Percentiles rank a stretch among this genome's conserved stretches.
Conservation (phyloP, 2,113 vertebrate genomes). For the Paramormyrops kingsleyae region DNA sequence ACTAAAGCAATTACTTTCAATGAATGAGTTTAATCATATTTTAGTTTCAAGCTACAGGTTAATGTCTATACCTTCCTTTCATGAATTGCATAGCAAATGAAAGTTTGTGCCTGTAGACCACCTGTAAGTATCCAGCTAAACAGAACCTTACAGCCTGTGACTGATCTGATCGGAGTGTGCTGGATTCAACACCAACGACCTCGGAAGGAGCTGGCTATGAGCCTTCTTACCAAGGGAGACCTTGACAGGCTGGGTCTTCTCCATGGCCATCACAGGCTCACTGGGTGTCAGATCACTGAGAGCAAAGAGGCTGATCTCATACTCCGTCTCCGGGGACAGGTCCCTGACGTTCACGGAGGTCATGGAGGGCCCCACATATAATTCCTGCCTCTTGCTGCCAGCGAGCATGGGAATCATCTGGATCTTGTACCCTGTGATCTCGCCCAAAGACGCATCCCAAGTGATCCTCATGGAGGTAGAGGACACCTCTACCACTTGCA, state of each 20-base stretch:
- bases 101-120: not conserved
- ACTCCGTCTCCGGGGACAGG: constrained; percentile 80
- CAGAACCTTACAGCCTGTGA: not conserved
- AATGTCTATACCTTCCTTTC: not conserved
- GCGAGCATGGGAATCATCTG: constrained; percentile 78
- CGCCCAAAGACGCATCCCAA: constrained; percentile 76
- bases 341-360: constrained; percentile 71
- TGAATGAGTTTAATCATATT: not conserved
- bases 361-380: constrained; percentile 70
- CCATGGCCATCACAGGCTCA: constrained; percentile 67
- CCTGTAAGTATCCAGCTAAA: not conserved
- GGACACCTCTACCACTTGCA: constrained; percentile 72
- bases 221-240: constrained; percentile 77
- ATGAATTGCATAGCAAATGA: not conserved
- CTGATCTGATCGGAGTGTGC: not conserved
- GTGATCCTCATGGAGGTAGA: constrained; percentile 80
- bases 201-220: not conserved
- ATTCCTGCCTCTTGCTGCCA: constrained; percentile 69
- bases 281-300: constrained; percentile 79
- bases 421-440: constrained; percentile 80
- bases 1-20: not conserved
- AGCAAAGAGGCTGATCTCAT: constrained; percentile 81
- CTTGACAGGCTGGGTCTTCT: constrained; percentile 80
- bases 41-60: not conserved
- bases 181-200: not conserved